These are phyloP conservation scores for Merodon equestris DNA, from an alignment of 2,888 invertebrate species.

Conservation along the genomic window DNA sequence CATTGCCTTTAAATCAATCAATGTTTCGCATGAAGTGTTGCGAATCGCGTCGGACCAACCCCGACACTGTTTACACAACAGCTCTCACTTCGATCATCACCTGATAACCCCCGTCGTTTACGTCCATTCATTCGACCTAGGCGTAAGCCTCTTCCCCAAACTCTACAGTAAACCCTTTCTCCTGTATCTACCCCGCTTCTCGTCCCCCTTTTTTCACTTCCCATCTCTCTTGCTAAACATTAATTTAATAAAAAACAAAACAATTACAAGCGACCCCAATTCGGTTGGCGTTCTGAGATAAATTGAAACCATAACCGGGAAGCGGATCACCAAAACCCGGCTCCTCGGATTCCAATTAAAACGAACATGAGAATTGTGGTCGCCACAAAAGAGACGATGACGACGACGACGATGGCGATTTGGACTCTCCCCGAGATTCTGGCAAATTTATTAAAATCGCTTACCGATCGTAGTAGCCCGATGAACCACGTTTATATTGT, in stretches of 20 bases:
- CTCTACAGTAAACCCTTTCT: no score
- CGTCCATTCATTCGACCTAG: background rate
- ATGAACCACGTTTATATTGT: conserved; percentile 22
- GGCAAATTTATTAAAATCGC: conserved; percentile 42
- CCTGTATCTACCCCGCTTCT: background rate
- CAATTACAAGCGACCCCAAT: conserved; percentile 42
- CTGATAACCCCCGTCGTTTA: background rate
- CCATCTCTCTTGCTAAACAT: conserved; percentile 1
- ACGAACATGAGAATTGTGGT: conserved; percentile 32
- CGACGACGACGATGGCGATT: no score
- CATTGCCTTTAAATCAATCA: no score
- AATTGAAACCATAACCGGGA: conserved; percentile 27
- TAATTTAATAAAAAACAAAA: conserved; percentile 45
- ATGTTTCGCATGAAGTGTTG: no score
- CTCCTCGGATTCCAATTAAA: conserved; percentile 48
- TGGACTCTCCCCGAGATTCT: conserved; percentile 7
- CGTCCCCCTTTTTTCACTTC: background rate
- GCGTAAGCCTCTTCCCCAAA: no score
- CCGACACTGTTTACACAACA: conserved; percentile 1
- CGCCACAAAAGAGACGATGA: no score
- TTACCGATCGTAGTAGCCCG: background rate
- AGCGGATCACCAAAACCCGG: conserved; percentile 9
- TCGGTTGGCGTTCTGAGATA: conserved; percentile 13
- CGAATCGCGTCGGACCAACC: background rate
- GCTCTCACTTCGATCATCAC: conserved; percentile 10